phyloP scores from a whole-genome alignment of 2,888 invertebrate species.

The Dolomedes plantarius region DNA sequence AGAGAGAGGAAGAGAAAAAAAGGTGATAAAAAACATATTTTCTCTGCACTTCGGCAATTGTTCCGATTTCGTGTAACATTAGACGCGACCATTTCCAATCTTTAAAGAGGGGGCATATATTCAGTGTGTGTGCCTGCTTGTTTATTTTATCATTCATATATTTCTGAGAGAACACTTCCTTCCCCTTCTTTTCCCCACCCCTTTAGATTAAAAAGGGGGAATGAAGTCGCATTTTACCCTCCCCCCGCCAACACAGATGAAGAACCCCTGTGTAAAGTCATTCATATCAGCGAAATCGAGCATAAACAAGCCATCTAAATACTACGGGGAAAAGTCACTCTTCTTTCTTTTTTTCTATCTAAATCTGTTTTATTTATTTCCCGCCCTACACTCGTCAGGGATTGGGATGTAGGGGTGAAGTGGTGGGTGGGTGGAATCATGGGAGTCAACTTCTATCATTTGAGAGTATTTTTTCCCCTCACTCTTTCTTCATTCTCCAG shows the following conservation, averaged over 20 bases:
- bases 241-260: not conserved
- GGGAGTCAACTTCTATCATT: slow-evolving; percentile 23
- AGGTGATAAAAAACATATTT: slow-evolving; percentile 16
- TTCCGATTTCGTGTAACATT: slow-evolving; percentile 67
- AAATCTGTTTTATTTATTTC: slow-evolving; percentile 49
- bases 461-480: not conserved
- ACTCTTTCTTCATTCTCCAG: not conserved
- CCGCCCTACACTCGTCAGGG: slow-evolving; percentile 1
- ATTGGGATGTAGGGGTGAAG: not conserved
- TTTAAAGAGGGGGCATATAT: slow-evolving; percentile 12
- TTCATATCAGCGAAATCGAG: slow-evolving; percentile 46
- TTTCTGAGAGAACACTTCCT: not conserved
- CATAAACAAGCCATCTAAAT: slow-evolving; percentile 62
- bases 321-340: slow-evolving; percentile 13
- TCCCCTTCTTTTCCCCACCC: not conserved
- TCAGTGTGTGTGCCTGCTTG: not conserved
- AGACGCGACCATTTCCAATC: slow-evolving; percentile 56
- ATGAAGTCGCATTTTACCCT: not conserved
- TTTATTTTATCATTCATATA: slow-evolving; percentile 51
- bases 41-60: slow-evolving; percentile 40
- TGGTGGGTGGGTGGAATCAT: too few relatives aligned
- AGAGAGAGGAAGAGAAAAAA: not conserved
- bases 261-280: slow-evolving; percentile 23
- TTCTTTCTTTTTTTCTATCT: not conserved
- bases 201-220: not conserved